phyloP scores from a whole-genome alignment of 2,113 vertebrate genomes.

The Polyodon spathula region DNA sequence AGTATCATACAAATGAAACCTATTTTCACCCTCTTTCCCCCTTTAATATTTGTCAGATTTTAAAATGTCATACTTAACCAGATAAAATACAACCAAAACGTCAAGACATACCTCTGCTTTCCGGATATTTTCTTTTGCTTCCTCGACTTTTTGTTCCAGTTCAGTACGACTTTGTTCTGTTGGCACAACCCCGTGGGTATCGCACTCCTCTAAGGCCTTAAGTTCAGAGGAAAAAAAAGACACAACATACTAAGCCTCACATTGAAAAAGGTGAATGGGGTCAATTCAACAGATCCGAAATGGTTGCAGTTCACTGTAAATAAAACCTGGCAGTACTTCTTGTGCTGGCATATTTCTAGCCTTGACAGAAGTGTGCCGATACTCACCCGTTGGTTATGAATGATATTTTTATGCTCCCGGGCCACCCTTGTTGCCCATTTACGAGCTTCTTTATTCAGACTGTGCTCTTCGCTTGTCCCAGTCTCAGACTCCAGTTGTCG shows the following conservation, averaged over 20 bases:
- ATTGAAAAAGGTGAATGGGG: no score
- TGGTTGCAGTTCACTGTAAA: background rate
- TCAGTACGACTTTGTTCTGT: constrained; percentile 80
- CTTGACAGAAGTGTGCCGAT: background rate
- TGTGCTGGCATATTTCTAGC: background rate
- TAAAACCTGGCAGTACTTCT: no score
- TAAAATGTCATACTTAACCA: no score
- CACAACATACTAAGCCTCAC: background rate
- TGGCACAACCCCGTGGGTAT: constrained; percentile 70
- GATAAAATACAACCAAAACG: background rate
- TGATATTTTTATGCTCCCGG: constrained; percentile 88
- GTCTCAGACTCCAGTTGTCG: constrained; percentile 88
- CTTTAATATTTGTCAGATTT: no score
- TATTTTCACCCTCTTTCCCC: no score
- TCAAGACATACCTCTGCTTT: constrained; percentile 76
- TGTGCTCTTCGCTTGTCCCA: constrained; percentile 92
- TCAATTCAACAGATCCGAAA: no score
- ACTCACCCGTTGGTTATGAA: constrained; percentile 82
- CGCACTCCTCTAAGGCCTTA: constrained; percentile 81
- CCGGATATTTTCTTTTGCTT: constrained; percentile 86
- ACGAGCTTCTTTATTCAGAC: constrained; percentile 94
- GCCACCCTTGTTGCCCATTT: constrained; percentile 93
- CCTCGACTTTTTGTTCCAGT: constrained; percentile 87
- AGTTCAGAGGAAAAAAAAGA: constrained; percentile 18
- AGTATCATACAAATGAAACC: no score